These are phyloP conservation scores for Frankliniella fusca DNA, from an alignment of 2,888 invertebrate species.

Conservation along the genomic window DNA sequence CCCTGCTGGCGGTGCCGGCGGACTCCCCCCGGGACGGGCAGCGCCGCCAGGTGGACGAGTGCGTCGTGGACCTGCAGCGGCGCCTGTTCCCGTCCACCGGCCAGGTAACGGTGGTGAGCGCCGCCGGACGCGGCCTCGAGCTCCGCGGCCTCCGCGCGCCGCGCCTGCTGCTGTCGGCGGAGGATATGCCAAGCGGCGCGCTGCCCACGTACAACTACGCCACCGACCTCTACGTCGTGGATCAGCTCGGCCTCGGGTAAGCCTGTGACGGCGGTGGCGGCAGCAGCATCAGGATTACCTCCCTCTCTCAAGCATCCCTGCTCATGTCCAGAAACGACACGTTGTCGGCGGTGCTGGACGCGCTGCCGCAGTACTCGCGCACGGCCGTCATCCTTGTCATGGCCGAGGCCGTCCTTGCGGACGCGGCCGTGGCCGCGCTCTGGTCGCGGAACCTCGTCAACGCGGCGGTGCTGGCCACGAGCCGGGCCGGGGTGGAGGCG, in stretches of 20 bases:
- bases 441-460: not conserved
- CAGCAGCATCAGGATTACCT: not conserved
- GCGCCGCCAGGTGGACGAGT: constrained; percentile 1
- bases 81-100: not conserved
- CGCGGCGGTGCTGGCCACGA: not conserved
- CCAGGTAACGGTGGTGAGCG: not conserved
- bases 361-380: not conserved
- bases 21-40: not conserved
- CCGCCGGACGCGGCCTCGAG: not conserved
- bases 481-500: not conserved
- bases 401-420: not conserved
- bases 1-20: not conserved
- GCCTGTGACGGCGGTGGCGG: not conserved
- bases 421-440: not conserved
- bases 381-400: not conserved
- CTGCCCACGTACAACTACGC: not conserved
- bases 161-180: not conserved
- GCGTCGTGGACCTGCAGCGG: constrained; percentile 5
- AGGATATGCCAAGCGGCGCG: not conserved
- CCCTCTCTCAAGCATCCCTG: not conserved
- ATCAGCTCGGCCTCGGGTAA: not conserved
- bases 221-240: not conserved
- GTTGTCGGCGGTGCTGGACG: not conserved
- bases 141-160: not conserved
- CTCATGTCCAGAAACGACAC: not conserved